Evolutionary conservation across 2,888 invertebrate species (phyloP), one percentile per base, ranked within the genome.

Genomic region (Lasioglossum leucozonium): DNA sequence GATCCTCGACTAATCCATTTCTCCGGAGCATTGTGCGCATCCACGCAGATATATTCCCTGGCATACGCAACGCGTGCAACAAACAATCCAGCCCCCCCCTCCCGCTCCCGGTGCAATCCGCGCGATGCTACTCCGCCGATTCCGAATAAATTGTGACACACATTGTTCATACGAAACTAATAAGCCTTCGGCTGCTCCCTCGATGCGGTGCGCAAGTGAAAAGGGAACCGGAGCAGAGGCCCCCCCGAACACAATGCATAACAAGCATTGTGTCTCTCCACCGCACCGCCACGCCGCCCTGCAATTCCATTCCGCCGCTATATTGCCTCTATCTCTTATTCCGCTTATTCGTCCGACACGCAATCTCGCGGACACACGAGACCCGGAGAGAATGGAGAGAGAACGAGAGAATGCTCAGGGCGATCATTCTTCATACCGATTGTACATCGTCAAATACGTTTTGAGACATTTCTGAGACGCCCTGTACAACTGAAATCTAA

Each of bases 221-320:
- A 40, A 62, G 62, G 11, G 62, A 30, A 62, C 30, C 62, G 62
- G 40, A 37, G 67, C 62, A 30, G 13, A n/a, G 67, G 22, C 37
- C 34, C 42, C 42, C n/a, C 86, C 82, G 84, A 86, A 82, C 78
- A 93, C 93, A 93, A 93, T 92, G 92, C 93, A 92, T 93, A 93
- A 94, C 93, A 88, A 93, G 94, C 93, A 94, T 94, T 94, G 93
- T 94, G 93, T 94, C 92, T 92, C 91, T 91, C 86, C 85, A 87
- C 92, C 65, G 34, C 34, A 34, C 34, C 34, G 34, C 34, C 34
- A 3, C 34, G 90, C 93, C 93, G 93, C 93, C 93, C 91, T 92
- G 91, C 91, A 90, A 92, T 92, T 92, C 91, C 92, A 90, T 87
- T 90, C 87, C 87, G 78, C 85, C 65, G 87, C 85, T 90, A 86